Evolutionary conservation across 2,797 vertebrate genomes (phyloP).

Genomic region (Sebastes reedi): DNA sequence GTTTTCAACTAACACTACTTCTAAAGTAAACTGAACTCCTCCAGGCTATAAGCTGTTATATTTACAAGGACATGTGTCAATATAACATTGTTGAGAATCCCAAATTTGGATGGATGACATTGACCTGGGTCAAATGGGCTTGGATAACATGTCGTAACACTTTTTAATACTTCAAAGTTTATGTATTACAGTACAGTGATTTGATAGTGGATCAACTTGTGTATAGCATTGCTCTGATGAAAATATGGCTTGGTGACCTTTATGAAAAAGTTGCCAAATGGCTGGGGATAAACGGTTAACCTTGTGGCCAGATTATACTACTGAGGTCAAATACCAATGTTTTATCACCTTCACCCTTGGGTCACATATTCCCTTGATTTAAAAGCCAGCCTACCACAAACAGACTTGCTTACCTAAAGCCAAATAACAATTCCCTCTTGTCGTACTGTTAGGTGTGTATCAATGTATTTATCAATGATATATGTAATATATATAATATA

Average conservation of each 20-base stretch:
- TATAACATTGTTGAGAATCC: not conserved
- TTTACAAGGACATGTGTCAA: not conserved
- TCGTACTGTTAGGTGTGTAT: not conserved
- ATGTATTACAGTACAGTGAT: not conserved
- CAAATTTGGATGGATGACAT: not conserved
- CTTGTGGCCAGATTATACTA: not conserved
- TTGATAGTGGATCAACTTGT: not conserved
- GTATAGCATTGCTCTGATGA: not conserved
- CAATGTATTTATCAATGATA: not conserved
- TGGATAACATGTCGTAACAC: not conserved
- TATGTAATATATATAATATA: not conserved
- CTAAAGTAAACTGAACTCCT: not conserved
- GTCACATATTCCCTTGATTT: not conserved
- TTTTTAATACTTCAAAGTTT: not conserved
- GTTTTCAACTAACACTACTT: not conserved
- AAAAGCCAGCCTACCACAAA: slow-evolving; percentile 10
- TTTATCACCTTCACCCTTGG: slow-evolving; percentile 23
- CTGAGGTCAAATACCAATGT: slow-evolving; percentile 19
- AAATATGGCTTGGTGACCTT: not conserved
- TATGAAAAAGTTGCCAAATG: not conserved
- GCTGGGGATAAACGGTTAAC: slow-evolving; percentile 5
- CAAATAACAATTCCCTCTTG: not conserved
- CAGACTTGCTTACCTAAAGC: slow-evolving; percentile 6
- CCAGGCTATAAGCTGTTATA: not conserved
- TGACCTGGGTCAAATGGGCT: not conserved